phyloP scores from a whole-genome alignment of 2,797 vertebrate species.

The Gallinago stenura region DNA sequence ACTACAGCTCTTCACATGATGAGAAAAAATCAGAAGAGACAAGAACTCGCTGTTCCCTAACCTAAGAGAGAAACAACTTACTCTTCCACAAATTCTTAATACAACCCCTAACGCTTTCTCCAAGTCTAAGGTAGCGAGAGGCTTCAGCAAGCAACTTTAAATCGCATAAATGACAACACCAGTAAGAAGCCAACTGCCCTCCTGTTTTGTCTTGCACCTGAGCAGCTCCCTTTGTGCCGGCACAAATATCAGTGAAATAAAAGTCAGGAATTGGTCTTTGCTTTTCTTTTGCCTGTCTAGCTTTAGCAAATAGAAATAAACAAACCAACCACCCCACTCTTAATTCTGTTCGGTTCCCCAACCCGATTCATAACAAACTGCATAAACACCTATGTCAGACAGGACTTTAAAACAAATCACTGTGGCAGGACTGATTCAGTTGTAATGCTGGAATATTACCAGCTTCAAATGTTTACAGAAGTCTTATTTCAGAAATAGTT shows the following conservation, averaged over 20 bases:
- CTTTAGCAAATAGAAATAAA: neutral
- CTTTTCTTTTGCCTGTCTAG: neutral
- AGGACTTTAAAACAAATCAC: neutral
- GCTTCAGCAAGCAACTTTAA: neutral
- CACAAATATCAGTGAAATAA: neutral
- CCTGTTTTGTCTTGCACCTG: neutral
- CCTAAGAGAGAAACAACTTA: neutral
- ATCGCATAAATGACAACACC: neutral
- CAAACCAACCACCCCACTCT: fast-evolving
- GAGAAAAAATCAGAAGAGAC: conserved; percentile 12
- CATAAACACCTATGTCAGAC: fast-evolving
- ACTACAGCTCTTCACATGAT: neutral
- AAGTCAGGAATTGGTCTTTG: neutral
- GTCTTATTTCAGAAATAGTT: neutral
- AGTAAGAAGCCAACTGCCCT: neutral
- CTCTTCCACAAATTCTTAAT: neutral
- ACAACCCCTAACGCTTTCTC: neutral
- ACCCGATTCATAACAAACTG: neutral
- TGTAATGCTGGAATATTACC: neutral
- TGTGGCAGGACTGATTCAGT: neutral
- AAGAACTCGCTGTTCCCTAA: neutral
- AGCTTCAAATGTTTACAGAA: neutral
- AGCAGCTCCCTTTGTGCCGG: neutral
- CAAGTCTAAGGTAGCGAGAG: neutral
- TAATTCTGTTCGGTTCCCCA: neutral